phyloP scores from a whole-genome alignment of 2,113 vertebrate species.

The Acanthisitta chloris region DNA sequence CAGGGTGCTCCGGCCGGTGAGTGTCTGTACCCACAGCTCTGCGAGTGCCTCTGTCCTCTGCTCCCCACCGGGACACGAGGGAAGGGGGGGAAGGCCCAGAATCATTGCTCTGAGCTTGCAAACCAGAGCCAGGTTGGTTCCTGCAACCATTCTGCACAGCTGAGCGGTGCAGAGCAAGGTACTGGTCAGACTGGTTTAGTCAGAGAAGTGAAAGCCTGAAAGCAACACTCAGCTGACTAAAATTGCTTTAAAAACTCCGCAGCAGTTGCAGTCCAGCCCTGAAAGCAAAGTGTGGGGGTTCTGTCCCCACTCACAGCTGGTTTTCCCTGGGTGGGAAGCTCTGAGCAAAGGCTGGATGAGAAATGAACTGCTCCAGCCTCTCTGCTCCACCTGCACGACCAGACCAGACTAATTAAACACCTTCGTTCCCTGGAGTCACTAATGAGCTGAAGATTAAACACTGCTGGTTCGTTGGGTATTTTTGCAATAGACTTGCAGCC shows the following conservation, averaged over 20 bases:
- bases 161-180: not conserved
- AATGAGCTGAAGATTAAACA: not conserved
- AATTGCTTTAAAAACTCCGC: not conserved
- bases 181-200: not conserved
- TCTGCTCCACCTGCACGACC: not conserved
- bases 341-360: not conserved
- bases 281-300: not conserved
- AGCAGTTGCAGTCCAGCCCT: accelerated
- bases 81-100: too few relatives aligned
- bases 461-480: not conserved
- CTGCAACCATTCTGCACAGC: not conserved
- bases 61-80: accelerated
- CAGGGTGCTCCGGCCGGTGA: constrained; percentile 82
- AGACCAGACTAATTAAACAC: not conserved
- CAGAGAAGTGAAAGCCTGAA: not conserved
- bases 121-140: not conserved
- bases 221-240: not conserved
- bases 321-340: not conserved
- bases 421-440: not conserved
- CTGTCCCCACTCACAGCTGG: too few relatives aligned
- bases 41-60: accelerated
- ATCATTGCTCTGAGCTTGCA: not conserved
- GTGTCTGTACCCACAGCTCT: not conserved
- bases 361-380: not conserved
- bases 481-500: not conserved